phyloP scores from a whole-genome alignment of 2,113 vertebrate species.

The Narcine bancroftii region DNA sequence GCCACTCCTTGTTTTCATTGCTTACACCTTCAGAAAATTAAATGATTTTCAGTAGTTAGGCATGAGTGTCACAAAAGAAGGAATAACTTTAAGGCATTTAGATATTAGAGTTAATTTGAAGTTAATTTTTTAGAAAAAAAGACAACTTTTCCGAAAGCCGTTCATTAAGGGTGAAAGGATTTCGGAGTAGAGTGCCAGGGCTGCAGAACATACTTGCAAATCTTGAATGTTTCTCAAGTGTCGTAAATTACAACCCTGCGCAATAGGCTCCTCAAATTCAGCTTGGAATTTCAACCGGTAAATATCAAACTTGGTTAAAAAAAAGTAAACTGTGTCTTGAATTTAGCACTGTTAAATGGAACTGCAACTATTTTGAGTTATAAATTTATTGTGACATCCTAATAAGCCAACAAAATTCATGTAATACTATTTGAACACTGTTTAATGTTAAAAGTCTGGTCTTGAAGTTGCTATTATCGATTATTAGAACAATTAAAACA shows the following conservation, averaged over 20 bases:
- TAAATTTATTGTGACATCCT: background rate
- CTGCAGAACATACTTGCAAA: background rate
- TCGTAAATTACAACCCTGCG: background rate
- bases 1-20: background rate
- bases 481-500: background rate
- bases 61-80: background rate
- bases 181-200: background rate
- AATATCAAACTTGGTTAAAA: background rate
- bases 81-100: background rate
- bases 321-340: background rate
- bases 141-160: background rate
- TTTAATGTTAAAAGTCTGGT: background rate
- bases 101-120: background rate
- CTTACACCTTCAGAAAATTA: background rate
- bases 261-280: background rate
- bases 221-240: background rate
- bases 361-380: background rate
- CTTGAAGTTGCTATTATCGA: background rate
- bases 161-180: background rate
- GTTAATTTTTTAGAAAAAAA: background rate
- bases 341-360: background rate
- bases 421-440: background rate
- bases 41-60: background rate
- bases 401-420: background rate
- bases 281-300: background rate